Evolutionary conservation across 1,140 invertebrate genomes (phyloP).

Genomic region (Hesperophylax magnus): DNA sequence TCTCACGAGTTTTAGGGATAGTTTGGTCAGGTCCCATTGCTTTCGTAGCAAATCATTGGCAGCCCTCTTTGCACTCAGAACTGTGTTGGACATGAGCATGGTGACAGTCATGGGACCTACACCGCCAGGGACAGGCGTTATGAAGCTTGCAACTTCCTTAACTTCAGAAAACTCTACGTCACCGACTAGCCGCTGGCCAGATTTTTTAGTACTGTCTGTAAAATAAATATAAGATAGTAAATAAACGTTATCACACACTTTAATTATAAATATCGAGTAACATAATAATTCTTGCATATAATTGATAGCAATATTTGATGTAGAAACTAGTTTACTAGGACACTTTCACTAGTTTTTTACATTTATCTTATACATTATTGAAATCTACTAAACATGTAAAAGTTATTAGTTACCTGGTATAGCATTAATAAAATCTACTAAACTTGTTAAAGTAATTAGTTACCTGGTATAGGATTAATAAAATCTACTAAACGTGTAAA

Average conservation of each 20-base stretch:
- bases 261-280: no score
- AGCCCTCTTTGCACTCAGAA: slow-evolving; percentile 82
- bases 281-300: no score
- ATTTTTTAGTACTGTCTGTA: slow-evolving; percentile 87
- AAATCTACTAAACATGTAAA: no score
- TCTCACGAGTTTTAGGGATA: slow-evolving; percentile 73
- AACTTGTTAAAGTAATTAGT: slow-evolving; percentile 28
- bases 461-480: slow-evolving; percentile 75
- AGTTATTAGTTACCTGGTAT: slow-evolving; percentile 75
- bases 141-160: slow-evolving; percentile 83
- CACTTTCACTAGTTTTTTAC: no score
- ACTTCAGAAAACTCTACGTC: slow-evolving; percentile 94
- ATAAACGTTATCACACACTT: no score
- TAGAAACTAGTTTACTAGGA: no score
- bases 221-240: not conserved
- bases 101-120: slow-evolving; percentile 99
- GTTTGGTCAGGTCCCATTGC: slow-evolving; percentile 77
- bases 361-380: no score
- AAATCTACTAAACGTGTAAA: no score
- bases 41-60: slow-evolving; percentile 70
- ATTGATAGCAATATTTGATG: no score
- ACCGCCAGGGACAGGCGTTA: slow-evolving; percentile 98
- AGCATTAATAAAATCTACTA: no score
- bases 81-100: slow-evolving; percentile 97
- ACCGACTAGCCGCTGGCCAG: slow-evolving; percentile 90